Percentiles rank a stretch among this genome's conserved stretches.
Evolutionary conservation across 2,113 vertebrate species (phyloP).

Genomic region (Mus spicilegus): DNA sequence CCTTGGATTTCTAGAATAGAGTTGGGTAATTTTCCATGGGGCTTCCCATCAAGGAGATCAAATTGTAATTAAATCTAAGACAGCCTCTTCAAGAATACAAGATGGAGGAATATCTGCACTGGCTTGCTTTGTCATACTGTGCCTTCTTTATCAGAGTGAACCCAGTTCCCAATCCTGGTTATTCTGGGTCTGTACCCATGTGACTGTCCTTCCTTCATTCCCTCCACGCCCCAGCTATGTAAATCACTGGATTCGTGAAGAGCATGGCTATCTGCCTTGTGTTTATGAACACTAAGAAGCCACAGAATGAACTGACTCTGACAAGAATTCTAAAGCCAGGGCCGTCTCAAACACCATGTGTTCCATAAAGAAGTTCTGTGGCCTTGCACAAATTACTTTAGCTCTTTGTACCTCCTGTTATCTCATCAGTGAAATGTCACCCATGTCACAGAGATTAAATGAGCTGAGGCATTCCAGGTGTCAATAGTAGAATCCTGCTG

Average conservation of each 20-base stretch:
- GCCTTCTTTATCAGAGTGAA: neutral
- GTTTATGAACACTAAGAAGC: neutral
- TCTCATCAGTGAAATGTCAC: neutral
- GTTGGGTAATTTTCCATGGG: neutral
- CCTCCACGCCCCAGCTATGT: neutral
- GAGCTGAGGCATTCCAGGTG: neutral
- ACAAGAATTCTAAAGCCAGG: neutral
- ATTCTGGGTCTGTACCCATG: neutral
- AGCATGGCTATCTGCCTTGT: accelerated
- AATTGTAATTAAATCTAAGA: neutral
- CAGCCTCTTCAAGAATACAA: neutral
- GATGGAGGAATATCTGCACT: neutral
- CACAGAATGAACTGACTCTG: neutral
- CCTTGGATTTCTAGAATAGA: neutral
- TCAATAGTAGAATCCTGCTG: neutral
- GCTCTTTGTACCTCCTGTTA: neutral
- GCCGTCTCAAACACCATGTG: neutral
- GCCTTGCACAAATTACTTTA: neutral
- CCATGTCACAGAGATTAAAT: neutral
- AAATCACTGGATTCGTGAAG: neutral
- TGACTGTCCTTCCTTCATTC: neutral
- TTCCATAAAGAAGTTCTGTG: neutral
- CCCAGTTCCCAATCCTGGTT: neutral
- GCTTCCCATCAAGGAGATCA: neutral
- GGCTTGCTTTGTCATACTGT: neutral